Percentiles rank a stretch among this genome's conserved stretches.
Conservation (phyloP, 2,888 invertebrate species). For the Xestoiulus laeticollis region DNA sequence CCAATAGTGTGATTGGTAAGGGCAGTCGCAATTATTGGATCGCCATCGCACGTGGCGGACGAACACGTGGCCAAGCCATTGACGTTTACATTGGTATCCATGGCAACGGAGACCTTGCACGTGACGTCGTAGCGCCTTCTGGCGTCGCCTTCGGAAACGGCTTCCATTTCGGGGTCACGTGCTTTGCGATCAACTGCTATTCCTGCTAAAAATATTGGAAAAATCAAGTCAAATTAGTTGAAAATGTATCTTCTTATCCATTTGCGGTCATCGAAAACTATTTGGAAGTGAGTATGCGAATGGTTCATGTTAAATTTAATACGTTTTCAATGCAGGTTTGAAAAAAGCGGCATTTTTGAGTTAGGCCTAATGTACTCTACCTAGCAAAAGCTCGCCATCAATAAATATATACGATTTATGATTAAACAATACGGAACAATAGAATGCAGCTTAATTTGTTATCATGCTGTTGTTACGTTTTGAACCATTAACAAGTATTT, state of each 20-base stretch:
- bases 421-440: neutral
- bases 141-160: neutral
- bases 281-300: neutral
- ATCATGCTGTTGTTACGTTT: too few relatives aligned
- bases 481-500: too few relatives aligned
- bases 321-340: neutral
- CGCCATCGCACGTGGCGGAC: neutral
- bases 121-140: neutral
- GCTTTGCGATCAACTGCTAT: neutral
- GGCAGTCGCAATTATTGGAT: neutral
- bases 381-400: too few relatives aligned
- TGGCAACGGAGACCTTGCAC: conserved; percentile 35
- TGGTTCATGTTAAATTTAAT: neutral
- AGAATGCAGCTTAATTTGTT: too few relatives aligned
- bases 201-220: neutral
- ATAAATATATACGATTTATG: neutral
- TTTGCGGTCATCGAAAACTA: neutral
- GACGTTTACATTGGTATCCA: conserved; percentile 11
- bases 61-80: neutral
- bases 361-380: conserved; percentile 37
- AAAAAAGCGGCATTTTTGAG: neutral
- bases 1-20: conserved; percentile 36
- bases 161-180: neutral
- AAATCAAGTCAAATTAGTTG: neutral
- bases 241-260: neutral